These are phyloP conservation scores for Bombus sylvicola DNA, from an alignment of 1,140 invertebrate species.

Conservation along the genomic window DNA sequence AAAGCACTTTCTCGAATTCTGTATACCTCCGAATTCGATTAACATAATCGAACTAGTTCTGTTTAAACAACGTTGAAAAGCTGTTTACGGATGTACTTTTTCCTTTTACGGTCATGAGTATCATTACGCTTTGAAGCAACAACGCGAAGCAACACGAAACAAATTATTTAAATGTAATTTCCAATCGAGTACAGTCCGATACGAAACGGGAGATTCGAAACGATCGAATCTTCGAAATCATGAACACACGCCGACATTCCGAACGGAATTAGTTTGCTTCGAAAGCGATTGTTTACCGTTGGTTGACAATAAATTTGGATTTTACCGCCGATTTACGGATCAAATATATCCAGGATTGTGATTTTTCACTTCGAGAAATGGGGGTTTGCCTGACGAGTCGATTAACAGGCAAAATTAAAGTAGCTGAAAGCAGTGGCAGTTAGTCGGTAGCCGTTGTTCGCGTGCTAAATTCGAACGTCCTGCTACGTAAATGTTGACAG, in stretches of 20 bases:
- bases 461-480: slow-evolving; percentile 49
- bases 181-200: background rate
- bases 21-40: background rate
- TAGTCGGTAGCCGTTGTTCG: slow-evolving; percentile 7
- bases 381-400: background rate
- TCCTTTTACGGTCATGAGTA: background rate
- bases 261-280: background rate
- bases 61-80: background rate
- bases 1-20: background rate
- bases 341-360: background rate
- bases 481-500: slow-evolving; percentile 54
- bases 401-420: slow-evolving; percentile 35
- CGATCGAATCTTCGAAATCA: background rate
- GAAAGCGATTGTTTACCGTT: background rate
- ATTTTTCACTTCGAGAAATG: background rate
- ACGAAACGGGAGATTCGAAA: background rate
- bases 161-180: slow-evolving; percentile 13
- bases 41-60: background rate
- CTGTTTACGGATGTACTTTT: background rate
- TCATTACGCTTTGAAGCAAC: background rate
- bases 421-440: slow-evolving; percentile 7
- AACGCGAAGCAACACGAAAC: background rate
- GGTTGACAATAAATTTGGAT: background rate
- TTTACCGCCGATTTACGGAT: background rate
- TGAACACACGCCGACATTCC: background rate